These are phyloP conservation scores for Hipparchia sbordonii DNA, from an alignment of 2,888 invertebrate species.

Conservation along the genomic window DNA sequence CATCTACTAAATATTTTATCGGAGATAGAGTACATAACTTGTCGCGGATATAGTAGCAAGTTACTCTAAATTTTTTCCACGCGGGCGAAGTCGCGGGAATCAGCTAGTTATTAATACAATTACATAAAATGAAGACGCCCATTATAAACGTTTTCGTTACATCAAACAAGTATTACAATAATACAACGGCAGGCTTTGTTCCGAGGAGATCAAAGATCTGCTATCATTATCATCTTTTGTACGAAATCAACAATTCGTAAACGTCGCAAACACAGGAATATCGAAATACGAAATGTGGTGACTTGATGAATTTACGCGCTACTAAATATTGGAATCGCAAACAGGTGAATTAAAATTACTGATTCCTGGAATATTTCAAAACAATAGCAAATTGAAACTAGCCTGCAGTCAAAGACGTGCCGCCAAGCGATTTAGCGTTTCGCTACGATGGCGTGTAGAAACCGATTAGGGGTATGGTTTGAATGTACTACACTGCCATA, in stretches of 20 bases:
- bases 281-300: background rate
- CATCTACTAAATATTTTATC: too few species aligned
- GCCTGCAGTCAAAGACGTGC: too few species aligned
- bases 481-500: too few species aligned
- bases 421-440: too few species aligned
- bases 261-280: background rate
- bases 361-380: too few species aligned
- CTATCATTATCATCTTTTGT: constrained; percentile 1
- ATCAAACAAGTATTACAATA: constrained; percentile 17
- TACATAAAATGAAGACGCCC: background rate
- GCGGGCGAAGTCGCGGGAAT: too few species aligned
- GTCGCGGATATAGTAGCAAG: too few species aligned
- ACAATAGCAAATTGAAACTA: too few species aligned
- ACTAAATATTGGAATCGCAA: background rate
- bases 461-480: too few species aligned
- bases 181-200: constrained; percentile 1
- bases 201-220: constrained; percentile 1
- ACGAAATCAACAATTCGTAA: constrained; percentile 5
- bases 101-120: background rate
- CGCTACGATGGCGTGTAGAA: too few species aligned
- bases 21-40: too few species aligned
- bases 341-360: background rate
- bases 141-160: background rate
- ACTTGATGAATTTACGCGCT: background rate
- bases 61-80: too few species aligned